A percentile compares a stretch with the other conserved stretches of the same genome.
Evolutionary conservation across 2,113 vertebrate species (phyloP).

Genomic region (Puffinus mauretanicus): DNA sequence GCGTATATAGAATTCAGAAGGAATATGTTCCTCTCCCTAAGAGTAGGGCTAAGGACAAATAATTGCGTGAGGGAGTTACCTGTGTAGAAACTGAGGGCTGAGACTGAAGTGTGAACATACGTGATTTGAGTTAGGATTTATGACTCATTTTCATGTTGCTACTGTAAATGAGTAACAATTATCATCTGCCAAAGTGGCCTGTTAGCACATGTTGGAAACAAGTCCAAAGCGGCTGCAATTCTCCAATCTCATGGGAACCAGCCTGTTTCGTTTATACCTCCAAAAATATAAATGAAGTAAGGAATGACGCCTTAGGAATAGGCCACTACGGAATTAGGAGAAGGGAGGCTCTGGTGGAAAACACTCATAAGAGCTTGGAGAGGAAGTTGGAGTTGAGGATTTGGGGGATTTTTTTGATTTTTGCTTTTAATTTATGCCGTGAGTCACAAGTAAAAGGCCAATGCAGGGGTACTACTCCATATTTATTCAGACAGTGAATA

Average conservation of each 20-base stretch:
- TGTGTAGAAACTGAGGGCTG: neutral
- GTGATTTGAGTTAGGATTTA: neutral
- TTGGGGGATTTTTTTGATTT: neutral
- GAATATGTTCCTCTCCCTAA: neutral
- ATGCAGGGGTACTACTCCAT: neutral
- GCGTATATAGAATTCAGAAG: neutral
- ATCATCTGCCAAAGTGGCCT: neutral
- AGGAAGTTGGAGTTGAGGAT: neutral
- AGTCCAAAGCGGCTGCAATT: neutral
- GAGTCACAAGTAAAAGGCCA: neutral
- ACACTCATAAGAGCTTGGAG: neutral
- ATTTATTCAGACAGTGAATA: neutral
- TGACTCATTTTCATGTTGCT: conserved; percentile 1
- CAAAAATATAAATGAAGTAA: neutral
- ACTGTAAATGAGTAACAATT: neutral
- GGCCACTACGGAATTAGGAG: neutral
- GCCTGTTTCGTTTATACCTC: neutral
- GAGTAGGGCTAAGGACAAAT: neutral
- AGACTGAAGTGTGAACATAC: neutral
- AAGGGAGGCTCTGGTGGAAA: neutral
- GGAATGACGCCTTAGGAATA: neutral
- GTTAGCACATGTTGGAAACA: neutral
- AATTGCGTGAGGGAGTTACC: neutral
- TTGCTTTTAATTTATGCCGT: neutral
- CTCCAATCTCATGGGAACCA: neutral